A percentile compares a stretch with the other conserved stretches of the same genome.
These are phyloP conservation scores for Eubasilissa regina DNA, from an alignment of 1,140 invertebrate genomes.

Conservation along the genomic window DNA sequence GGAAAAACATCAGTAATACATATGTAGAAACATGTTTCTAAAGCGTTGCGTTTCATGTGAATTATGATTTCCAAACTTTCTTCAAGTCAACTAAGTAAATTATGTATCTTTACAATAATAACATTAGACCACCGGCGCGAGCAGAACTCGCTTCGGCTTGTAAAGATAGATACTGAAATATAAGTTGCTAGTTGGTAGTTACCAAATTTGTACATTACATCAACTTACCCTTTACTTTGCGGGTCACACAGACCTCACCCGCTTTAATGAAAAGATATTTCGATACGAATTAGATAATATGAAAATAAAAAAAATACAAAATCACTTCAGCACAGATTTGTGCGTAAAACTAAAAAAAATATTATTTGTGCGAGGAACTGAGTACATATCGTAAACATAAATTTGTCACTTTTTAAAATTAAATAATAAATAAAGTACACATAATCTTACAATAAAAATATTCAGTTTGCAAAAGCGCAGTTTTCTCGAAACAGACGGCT, in stretches of 20 bases:
- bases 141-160: not conserved
- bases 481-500: not conserved
- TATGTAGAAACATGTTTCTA: constrained; percentile 6
- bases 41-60: not conserved
- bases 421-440: constrained; percentile 41
- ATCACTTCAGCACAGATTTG: constrained; percentile 9
- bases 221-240: constrained; percentile 14
- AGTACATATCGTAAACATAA: constrained; percentile 37
- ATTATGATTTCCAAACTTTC: constrained; percentile 8
- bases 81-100: not conserved
- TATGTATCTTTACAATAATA: constrained; percentile 25
- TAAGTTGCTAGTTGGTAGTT: constrained; percentile 30
- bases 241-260: not conserved
- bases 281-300: not conserved
- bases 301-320: constrained; percentile 12
- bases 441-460: constrained; percentile 31
- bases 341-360: constrained; percentile 22
- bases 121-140: not conserved
- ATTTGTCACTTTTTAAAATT: constrained; percentile 11
- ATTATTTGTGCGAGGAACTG: constrained; percentile 51
- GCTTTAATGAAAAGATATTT: not conserved
- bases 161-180: not conserved
- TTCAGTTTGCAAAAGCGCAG: constrained; percentile 14
- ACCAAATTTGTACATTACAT: constrained; percentile 32
- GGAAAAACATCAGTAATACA: not conserved